phyloP scores from a whole-genome alignment of 2,797 vertebrate species.

The Serranus cabrilla region DNA sequence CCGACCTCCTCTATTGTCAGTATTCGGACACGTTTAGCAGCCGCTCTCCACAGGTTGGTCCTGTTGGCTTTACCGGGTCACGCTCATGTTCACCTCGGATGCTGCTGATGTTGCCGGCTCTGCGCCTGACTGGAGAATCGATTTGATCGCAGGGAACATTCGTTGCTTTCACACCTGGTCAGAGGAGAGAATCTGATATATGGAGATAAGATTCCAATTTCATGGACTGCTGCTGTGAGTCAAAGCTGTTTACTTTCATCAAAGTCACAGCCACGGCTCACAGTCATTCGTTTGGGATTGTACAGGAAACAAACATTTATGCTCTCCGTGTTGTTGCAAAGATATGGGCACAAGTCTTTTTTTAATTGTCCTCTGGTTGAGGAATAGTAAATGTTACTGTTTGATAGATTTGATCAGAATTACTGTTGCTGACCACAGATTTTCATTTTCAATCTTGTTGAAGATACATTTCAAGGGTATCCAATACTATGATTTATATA shows the following conservation, averaged over 20 bases:
- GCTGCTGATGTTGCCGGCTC: slow-evolving; percentile 20
- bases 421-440: not conserved
- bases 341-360: not conserved
- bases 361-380: not conserved
- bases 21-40: slow-evolving; percentile 8
- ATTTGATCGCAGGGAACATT: slow-evolving; percentile 46
- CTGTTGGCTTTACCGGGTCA: slow-evolving; percentile 7
- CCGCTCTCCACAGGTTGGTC: slow-evolving; percentile 2
- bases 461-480: not conserved
- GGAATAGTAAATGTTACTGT: not conserved
- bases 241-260: slow-evolving; percentile 54
- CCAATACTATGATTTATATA: not conserved
- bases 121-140: slow-evolving; percentile 47
- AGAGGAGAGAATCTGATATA: slow-evolving; percentile 44
- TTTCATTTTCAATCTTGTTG: not conserved
- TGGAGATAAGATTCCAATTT: slow-evolving; percentile 67
- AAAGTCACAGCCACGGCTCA: slow-evolving; percentile 10
- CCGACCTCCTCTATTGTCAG: slow-evolving; percentile 6
- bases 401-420: not conserved
- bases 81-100: not conserved
- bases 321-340: not conserved
- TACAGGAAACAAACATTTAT: slow-evolving; percentile 5
- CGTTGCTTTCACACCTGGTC: slow-evolving; percentile 53
- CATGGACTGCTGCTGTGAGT: slow-evolving; percentile 58
- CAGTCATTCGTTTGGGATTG: slow-evolving; percentile 9